Conservation (phyloP, 1,140 invertebrate genomes). For the Leptestheria dahalacensis region DNA sequence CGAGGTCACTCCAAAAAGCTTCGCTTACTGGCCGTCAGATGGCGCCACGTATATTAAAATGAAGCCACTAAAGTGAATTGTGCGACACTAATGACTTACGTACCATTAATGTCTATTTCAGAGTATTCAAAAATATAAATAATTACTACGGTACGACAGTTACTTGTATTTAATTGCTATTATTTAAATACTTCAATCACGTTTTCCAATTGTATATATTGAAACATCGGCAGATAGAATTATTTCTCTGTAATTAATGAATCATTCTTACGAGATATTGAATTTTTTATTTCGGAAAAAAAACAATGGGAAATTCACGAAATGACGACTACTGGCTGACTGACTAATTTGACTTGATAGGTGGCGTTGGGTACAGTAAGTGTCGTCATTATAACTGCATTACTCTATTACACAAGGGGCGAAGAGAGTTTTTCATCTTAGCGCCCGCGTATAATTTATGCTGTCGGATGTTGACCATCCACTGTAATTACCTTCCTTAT, state of each 20-base stretch:
- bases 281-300: too few species aligned
- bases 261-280: too few species aligned
- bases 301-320: too few species aligned
- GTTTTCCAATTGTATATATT: too few species aligned
- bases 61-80: not conserved
- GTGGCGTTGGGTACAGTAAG: not conserved
- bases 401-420: not conserved
- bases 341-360: not conserved
- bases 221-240: too few species aligned
- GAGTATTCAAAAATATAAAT: too few species aligned
- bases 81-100: too few species aligned
- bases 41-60: not conserved
- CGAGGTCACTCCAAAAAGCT: not conserved
- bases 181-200: too few species aligned
- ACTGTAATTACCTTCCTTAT: not conserved
- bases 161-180: constrained; percentile 1
- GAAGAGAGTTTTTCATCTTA: not conserved
- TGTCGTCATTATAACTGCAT: not conserved
- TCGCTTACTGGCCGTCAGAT: not conserved
- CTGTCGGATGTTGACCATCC: not conserved
- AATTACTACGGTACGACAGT: not conserved
- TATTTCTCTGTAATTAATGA: too few species aligned
- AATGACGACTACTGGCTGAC: too few species aligned
- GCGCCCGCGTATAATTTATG: not conserved
- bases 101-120: too few species aligned